Base-by-base conservation (phyloP, 2,888 invertebrate species). In the Sinelater perroti region DNA sequence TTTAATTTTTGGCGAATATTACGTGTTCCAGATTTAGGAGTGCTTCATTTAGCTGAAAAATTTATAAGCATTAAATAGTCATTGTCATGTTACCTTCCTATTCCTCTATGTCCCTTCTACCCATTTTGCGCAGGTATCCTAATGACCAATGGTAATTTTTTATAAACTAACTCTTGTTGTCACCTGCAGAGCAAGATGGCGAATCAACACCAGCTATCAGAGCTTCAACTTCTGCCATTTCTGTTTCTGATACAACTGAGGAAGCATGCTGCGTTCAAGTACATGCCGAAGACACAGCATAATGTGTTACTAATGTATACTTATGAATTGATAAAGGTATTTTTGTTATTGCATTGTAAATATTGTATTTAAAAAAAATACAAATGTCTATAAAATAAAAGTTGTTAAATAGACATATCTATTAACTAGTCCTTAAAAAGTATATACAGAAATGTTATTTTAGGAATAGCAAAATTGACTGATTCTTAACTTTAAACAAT, bases 151-250 rank as follows among this genome's bases (percentile, higher is more conserved):
- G 17, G 20, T 38, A 11, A 3, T 49, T 7, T 13, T 50, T 30
- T 24, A 33, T 35, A 11, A 13, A 6, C 31, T 16, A 14, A 35
- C 14, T 35, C 5, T 35, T 35, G 7, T n/a, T 8, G 4, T 21
- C 16, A 3, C 4, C 14, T 24, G 7, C 13, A 26, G 49, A 44
- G 16, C 62, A 64, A 44, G 70, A 73, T 49, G 73, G 74, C 11
- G 70, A 74, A 60, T 70, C 73, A 8, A 74, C 74, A 16, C 73
- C 73, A 3, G 69, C 68, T 14, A 58, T 68, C 50, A 62, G 62
- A 51, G 56, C 67, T 20, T 62, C 68, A 2, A 65, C 63, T 4
- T 62, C 62, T 18, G 26, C 30, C 36, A 33, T 24, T 30, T 44
- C 45, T 14, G 16, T 38, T 14, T 13, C 35, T 18, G 18, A 46